Percentiles rank a stretch among this genome's conserved stretches.
Evolutionary conservation across 2,888 invertebrate species (phyloP).

Genomic region (Blastobasis lacticolella): DNA sequence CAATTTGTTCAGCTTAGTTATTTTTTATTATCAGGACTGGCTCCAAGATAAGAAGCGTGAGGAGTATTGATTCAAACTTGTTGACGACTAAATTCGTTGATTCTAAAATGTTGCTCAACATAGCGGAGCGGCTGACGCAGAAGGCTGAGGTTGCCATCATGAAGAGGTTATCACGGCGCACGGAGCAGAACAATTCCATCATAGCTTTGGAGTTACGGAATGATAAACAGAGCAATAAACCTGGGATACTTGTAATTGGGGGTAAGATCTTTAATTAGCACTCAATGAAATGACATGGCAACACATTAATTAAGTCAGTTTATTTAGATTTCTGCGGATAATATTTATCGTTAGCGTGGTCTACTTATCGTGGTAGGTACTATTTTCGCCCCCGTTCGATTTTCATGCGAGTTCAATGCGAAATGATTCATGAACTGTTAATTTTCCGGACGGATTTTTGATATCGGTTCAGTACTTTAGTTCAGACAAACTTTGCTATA

Average conservation of each 20-base stretch:
- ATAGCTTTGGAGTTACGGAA: slow-evolving; percentile 54
- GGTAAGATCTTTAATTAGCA: slow-evolving; percentile 24
- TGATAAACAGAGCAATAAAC: slow-evolving; percentile 49
- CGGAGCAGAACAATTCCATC: slow-evolving; percentile 43
- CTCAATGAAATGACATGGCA: too few species aligned
- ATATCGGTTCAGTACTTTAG: too few species aligned
- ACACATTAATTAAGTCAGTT: too few species aligned
- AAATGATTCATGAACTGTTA: too few species aligned
- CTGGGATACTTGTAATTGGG: slow-evolving; percentile 58
- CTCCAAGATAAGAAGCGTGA: slow-evolving; percentile 42
- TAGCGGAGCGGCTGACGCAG: slow-evolving; percentile 26
- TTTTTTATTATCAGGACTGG: slow-evolving; percentile 19
- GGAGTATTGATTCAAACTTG: slow-evolving; percentile 25
- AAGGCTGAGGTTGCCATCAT: slow-evolving; percentile 39
- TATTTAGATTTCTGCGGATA: too few species aligned
- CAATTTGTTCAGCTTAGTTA: too few species aligned
- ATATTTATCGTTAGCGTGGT: too few species aligned
- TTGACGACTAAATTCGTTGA: slow-evolving; percentile 31
- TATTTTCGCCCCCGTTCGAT: too few species aligned
- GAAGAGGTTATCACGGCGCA: slow-evolving; percentile 32
- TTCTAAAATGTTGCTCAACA: slow-evolving; percentile 23
- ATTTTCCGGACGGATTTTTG: too few species aligned
- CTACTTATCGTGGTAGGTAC: too few species aligned
- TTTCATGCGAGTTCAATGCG: too few species aligned
- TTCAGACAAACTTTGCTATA: too few species aligned